Percentiles rank a stretch among this genome's conserved stretches.
Conservation (phyloP, 2,888 invertebrate species). For the Eupithecia subumbrata region DNA sequence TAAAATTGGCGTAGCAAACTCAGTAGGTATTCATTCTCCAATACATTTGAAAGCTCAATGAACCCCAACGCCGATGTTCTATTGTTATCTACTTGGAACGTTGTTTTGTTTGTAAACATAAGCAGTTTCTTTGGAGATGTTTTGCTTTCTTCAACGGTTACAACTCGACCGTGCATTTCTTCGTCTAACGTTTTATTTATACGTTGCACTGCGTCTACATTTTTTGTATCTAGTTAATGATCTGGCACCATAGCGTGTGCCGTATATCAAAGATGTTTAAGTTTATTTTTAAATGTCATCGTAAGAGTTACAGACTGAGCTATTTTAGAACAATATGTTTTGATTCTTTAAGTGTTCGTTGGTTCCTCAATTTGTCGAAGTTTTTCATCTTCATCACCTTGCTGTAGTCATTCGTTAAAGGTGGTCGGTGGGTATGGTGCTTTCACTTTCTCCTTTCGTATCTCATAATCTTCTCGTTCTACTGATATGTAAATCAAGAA, state of each 20-base stretch:
- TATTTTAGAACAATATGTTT: constrained; percentile 7
- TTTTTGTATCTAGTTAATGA: constrained; percentile 15
- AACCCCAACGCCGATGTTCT: constrained; percentile 6
- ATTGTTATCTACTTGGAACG: constrained; percentile 19
- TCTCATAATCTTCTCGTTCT: not conserved
- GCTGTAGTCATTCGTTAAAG: not conserved
- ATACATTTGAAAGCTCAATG: constrained; percentile 12
- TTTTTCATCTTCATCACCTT: not conserved
- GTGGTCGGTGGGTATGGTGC: not conserved
- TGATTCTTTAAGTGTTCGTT: not conserved
- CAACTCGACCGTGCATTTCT: constrained; percentile 28
- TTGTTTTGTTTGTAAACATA: constrained; percentile 35
- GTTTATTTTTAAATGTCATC: constrained; percentile 12
- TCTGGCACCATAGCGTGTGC: constrained; percentile 9
- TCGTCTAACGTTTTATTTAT: constrained; percentile 21
- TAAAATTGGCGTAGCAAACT: not conserved
- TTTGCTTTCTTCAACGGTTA: constrained; percentile 20
- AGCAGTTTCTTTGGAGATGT: constrained; percentile 23
- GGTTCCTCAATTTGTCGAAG: not conserved
- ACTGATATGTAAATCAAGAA: not conserved
- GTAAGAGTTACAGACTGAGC: constrained; percentile 4
- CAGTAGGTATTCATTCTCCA: not conserved
- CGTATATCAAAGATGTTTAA: constrained; percentile 13
- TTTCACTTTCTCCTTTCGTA: not conserved
- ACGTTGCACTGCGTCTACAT: constrained; percentile 12